A percentile compares a stretch with the other conserved stretches of the same genome.
Conservation (phyloP, 2,888 invertebrate genomes). For the Chaetogeoica ovagalla region DNA sequence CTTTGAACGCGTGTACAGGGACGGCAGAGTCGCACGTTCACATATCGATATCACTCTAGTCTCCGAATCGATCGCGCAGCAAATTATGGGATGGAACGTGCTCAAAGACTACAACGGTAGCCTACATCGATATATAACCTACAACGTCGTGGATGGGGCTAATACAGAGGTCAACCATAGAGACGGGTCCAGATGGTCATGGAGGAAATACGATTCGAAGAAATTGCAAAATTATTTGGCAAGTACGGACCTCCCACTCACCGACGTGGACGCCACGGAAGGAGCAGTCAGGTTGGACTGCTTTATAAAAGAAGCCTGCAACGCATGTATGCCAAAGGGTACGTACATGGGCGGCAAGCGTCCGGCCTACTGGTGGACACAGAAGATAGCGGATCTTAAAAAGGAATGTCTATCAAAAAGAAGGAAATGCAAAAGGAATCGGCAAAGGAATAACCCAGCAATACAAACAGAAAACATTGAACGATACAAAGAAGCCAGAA, state of each 20-base stretch:
- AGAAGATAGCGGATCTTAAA: slow-evolving; percentile 4
- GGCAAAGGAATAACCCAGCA: not conserved
- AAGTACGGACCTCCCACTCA: not conserved
- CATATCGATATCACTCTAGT: not conserved
- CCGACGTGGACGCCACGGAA: not conserved
- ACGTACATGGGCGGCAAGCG: not conserved
- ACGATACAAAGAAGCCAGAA: too few species aligned
- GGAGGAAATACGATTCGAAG: slow-evolving; percentile 9
- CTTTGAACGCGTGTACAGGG: not conserved
- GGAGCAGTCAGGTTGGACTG: not conserved
- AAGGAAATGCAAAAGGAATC: not conserved
- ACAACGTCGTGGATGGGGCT: not conserved
- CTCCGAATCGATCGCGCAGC: not conserved
- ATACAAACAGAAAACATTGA: not conserved
- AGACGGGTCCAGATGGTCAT: not conserved
- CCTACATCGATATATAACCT: not conserved
- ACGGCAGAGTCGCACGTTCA: not conserved
- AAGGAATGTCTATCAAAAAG: not conserved
- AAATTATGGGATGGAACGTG: not conserved
- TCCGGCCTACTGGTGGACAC: slow-evolving; percentile 5
- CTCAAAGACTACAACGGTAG: too few species aligned
- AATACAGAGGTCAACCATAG: not conserved
- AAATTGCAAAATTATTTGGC: not conserved
- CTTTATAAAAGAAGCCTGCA: not conserved
- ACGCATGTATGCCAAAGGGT: slow-evolving; percentile 8